A percentile compares a stretch with the other conserved stretches of the same genome.
These are phyloP conservation scores for Scaptomyza reducta DNA, from an alignment of 2,888 invertebrate genomes.

Conservation along the genomic window DNA sequence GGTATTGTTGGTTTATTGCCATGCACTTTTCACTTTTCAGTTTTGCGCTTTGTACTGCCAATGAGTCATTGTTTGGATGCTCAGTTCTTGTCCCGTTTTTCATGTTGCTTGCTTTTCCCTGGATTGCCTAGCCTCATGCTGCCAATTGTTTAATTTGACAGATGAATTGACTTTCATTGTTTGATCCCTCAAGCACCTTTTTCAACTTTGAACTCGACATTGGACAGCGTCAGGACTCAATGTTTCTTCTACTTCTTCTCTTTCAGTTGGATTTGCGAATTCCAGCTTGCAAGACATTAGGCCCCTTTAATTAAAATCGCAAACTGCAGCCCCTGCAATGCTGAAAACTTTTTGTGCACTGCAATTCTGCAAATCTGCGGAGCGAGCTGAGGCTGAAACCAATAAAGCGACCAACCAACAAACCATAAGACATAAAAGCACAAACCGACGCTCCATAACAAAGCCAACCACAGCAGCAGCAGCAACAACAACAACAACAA, in stretches of 20 bases:
- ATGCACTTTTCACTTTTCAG: constrained; percentile 55
- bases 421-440: constrained; percentile 57
- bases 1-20: constrained; percentile 59
- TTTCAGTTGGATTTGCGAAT: constrained; percentile 7
- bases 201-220: constrained; percentile 21
- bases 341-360: constrained; percentile 44
- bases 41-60: constrained; percentile 36
- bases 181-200: constrained; percentile 27
- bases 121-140: constrained; percentile 3
- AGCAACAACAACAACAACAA: constrained; percentile 26
- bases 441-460: constrained; percentile 57
- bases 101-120: constrained; percentile 21
- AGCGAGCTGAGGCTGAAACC: background rate
- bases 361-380: constrained; percentile 42
- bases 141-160: constrained; percentile 72
- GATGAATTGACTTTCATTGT: constrained; percentile 64
- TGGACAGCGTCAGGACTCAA: background rate
- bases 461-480: constrained; percentile 63
- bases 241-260: background rate
- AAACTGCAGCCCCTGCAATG: constrained; percentile 34
- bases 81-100: constrained; percentile 48
- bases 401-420: constrained; percentile 31
- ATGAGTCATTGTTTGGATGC: constrained; percentile 59
- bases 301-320: constrained; percentile 68
- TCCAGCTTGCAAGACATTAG: constrained; percentile 35